Conservation (phyloP, 2,888 invertebrate species). For the Pollenia angustigena region DNA sequence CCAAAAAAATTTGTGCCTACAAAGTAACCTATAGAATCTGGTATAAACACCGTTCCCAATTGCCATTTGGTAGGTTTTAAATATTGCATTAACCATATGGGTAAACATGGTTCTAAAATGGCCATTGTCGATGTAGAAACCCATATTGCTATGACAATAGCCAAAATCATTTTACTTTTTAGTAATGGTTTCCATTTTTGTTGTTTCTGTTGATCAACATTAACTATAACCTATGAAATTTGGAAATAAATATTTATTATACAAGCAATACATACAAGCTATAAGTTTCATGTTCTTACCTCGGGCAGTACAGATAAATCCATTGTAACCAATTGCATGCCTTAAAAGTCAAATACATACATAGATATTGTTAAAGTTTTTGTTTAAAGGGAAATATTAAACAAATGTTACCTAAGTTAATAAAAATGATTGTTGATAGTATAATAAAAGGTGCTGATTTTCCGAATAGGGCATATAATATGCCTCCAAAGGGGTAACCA, state of each 20-base stretch:
- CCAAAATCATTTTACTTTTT: slow-evolving; percentile 87
- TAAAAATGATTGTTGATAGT: slow-evolving; percentile 86
- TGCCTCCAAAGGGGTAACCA: slow-evolving; percentile 92
- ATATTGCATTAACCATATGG: slow-evolving; percentile 89
- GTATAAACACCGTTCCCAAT: slow-evolving; percentile 92
- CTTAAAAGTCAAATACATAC: slow-evolving; percentile 62
- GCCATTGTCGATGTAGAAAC: slow-evolving; percentile 93
- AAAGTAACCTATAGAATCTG: slow-evolving; percentile 93
- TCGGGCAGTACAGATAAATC: slow-evolving; percentile 82
- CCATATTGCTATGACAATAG: slow-evolving; percentile 89
- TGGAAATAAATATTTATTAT: not conserved
- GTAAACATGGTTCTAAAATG: slow-evolving; percentile 92
- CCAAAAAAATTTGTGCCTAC: slow-evolving; percentile 93
- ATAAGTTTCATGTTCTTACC: slow-evolving; percentile 68
- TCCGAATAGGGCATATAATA: slow-evolving; percentile 90
- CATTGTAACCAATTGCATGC: slow-evolving; percentile 81
- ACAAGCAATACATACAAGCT: not conserved
- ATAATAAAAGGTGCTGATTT: slow-evolving; percentile 90
- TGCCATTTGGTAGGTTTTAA: slow-evolving; percentile 86
- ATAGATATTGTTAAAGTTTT: not conserved
- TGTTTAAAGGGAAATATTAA: not conserved
- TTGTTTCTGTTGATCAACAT: slow-evolving; percentile 76
- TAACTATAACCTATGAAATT: slow-evolving; percentile 72
- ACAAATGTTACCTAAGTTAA: slow-evolving; percentile 85
- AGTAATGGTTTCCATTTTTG: slow-evolving; percentile 86